These are phyloP conservation scores for Philereme vetulata DNA, from an alignment of 2,888 invertebrate genomes.

Conservation along the genomic window DNA sequence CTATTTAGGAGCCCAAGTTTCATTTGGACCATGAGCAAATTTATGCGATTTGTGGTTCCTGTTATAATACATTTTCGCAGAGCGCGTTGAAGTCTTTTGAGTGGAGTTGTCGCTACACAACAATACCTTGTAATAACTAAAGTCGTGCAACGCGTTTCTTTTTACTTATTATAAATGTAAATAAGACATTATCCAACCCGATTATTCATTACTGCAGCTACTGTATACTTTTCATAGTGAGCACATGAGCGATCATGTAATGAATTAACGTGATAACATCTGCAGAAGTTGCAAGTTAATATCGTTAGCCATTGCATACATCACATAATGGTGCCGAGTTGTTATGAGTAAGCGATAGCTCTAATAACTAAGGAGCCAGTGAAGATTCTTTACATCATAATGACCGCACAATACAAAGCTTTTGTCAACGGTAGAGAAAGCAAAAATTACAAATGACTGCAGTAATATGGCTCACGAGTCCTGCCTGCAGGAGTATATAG, in stretches of 20 bases:
- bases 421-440: too few relatives aligned
- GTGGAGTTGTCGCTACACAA: too few relatives aligned
- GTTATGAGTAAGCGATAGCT: conserved; percentile 14
- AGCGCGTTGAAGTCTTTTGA: conserved; percentile 25
- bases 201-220: not conserved
- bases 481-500: too few relatives aligned
- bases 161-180: not conserved
- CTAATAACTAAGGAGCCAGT: not conserved
- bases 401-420: too few relatives aligned
- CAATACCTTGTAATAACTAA: too few relatives aligned
- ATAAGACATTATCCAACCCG: not conserved
- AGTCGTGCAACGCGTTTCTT: not conserved
- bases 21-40: not conserved
- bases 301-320: conserved; percentile 21
- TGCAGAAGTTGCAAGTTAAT: conserved; percentile 18
- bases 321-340: conserved; percentile 17
- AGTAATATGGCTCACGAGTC: too few relatives aligned
- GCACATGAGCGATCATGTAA: conserved; percentile 12
- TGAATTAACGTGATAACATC: conserved; percentile 25
- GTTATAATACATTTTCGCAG: not conserved
- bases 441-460: too few relatives aligned
- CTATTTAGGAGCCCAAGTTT: too few relatives aligned
- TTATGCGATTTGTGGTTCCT: not conserved
- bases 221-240: not conserved
- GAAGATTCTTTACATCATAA: not conserved